Evolutionary conservation across 2,113 vertebrate genomes (phyloP).

Genomic region (Lichenostomus cassidix): DNA sequence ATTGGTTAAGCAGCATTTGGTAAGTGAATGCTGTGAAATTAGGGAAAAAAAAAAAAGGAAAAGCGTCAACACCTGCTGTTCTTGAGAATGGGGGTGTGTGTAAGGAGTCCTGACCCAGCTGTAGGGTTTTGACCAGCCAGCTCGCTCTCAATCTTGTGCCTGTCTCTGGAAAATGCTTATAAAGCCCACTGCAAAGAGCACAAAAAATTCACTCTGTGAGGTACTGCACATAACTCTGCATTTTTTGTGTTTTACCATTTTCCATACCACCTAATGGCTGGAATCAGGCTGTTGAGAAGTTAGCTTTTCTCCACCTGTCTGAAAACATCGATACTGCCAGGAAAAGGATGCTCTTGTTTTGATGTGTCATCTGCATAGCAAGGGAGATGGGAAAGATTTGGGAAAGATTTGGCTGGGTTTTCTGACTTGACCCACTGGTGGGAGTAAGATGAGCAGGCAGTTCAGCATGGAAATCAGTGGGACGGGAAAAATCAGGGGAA

Average conservation of each 20-base stretch:
- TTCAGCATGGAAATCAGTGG: not conserved
- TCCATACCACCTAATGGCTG: not conserved
- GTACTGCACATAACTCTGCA: not conserved
- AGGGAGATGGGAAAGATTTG: not conserved
- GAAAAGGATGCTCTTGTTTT: not conserved
- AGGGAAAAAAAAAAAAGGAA: not conserved
- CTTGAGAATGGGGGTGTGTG: fast-evolving
- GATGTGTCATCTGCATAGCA: not conserved
- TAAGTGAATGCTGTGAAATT: not conserved
- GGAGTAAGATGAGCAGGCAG: not conserved
- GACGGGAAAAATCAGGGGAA: not conserved
- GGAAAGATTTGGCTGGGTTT: not conserved
- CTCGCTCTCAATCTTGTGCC: not conserved
- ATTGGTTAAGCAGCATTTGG: not conserved
- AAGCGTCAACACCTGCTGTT: not conserved
- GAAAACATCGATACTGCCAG: not conserved
- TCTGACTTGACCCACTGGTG: not conserved
- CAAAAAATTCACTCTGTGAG: not conserved
- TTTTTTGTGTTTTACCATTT: not conserved
- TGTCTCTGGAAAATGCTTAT: not conserved
- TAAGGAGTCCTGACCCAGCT: not conserved
- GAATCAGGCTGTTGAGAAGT: not conserved
- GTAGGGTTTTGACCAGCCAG: not conserved
- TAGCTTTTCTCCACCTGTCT: not conserved
- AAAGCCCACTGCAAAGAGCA: not conserved